phyloP scores from a whole-genome alignment of 2,888 invertebrate species.

The Colostygia pectinataria region DNA sequence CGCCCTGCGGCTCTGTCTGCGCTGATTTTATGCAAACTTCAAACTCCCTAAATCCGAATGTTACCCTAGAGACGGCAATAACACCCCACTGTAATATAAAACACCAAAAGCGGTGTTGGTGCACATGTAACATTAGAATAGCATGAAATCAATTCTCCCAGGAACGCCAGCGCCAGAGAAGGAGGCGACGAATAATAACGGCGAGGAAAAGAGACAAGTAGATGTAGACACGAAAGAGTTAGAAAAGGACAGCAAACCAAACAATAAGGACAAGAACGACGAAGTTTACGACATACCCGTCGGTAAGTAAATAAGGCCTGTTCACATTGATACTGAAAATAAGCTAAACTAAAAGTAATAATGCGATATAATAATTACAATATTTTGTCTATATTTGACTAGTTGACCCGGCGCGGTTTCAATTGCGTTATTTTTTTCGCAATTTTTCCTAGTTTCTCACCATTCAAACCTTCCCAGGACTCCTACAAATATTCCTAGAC shows the following conservation, averaged over 20 bases:
- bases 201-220: slow-evolving; percentile 60
- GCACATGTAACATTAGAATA: slow-evolving; percentile 38
- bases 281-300: slow-evolving; percentile 78
- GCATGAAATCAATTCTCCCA: slow-evolving; percentile 59
- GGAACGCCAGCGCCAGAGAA: slow-evolving; percentile 57
- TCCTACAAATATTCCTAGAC: too few relatives aligned
- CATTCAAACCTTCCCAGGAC: too few relatives aligned
- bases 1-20: too few relatives aligned
- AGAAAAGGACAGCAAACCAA: slow-evolving; percentile 55
- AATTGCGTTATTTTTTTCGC: too few relatives aligned
- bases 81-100: slow-evolving; percentile 11
- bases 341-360: slow-evolving; percentile 1
- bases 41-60: too few relatives aligned
- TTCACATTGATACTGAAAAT: slow-evolving; percentile 33
- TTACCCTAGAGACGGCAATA: neutral
- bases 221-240: slow-evolving; percentile 55
- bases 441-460: too few relatives aligned
- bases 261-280: slow-evolving; percentile 54
- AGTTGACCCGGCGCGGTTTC: too few relatives aligned
- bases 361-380: neutral
- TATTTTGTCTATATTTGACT: too few relatives aligned
- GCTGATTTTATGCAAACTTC: too few relatives aligned
- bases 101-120: slow-evolving; percentile 5
- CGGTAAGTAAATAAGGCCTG: slow-evolving; percentile 58
- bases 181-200: slow-evolving; percentile 65